Evolutionary conservation across 1,140 invertebrate genomes (phyloP).

Genomic region (Microplitis demolitor): DNA sequence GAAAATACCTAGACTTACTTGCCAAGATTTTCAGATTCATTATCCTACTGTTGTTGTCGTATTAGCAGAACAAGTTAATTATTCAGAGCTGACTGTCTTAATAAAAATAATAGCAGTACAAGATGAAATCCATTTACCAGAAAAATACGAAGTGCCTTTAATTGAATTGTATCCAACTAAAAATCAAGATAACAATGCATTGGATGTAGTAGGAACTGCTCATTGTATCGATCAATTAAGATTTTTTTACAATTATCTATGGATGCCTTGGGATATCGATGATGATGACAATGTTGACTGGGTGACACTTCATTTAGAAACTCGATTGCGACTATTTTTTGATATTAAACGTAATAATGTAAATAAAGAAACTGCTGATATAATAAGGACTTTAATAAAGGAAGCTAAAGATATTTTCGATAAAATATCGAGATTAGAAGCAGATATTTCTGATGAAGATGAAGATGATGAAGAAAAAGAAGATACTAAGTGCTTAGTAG

Average conservation of each 20-base stretch:
- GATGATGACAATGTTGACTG: conserved; percentile 65
- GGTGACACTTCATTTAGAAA: conserved; percentile 63
- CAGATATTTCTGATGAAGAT: conserved; percentile 59
- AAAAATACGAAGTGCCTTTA: conserved; percentile 64
- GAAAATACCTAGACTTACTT: conserved; percentile 66
- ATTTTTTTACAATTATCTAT: conserved; percentile 67
- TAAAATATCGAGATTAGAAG: conserved; percentile 58
- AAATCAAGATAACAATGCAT: conserved; percentile 60
- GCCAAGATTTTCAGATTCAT: conserved; percentile 64
- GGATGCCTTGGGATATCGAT: conserved; percentile 71
- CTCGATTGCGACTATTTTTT: conserved; percentile 65
- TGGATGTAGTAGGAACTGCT: conserved; percentile 61
- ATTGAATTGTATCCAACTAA: conserved; percentile 66
- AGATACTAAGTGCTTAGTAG: conserved; percentile 38
- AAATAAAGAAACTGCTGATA: conserved; percentile 59
- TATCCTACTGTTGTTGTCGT: conserved; percentile 67
- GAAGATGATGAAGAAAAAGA: conserved; percentile 37
- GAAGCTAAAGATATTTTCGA: conserved; percentile 64
- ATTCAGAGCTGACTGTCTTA: conserved; percentile 57
- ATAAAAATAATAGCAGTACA: conserved; percentile 66
- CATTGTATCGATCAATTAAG: conserved; percentile 56
- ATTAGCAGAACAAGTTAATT: conserved; percentile 61
- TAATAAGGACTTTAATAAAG: conserved; percentile 63
- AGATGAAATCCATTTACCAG: conserved; percentile 66
- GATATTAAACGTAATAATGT: conserved; percentile 64